Conservation (phyloP, 2,888 invertebrate species). For the Hirudinaria manillensis region DNA sequence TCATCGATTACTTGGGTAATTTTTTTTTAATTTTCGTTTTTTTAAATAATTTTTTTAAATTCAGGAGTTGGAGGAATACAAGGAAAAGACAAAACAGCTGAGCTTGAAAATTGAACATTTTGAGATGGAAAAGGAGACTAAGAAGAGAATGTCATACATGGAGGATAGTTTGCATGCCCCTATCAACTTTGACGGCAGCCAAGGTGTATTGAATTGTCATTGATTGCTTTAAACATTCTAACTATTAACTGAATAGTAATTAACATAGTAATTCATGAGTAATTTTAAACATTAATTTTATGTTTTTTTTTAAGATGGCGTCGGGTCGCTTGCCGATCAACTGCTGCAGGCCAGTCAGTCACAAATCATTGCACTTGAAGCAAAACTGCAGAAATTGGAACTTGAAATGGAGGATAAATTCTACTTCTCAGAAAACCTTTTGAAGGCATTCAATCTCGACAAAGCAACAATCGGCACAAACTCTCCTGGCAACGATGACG, state of each 20-base stretch:
- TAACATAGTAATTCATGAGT: too few species aligned
- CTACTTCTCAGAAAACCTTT: conserved; percentile 14
- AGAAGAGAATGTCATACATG: conserved; percentile 16
- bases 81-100: conserved; percentile 2
- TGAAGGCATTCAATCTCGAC: conserved; percentile 12
- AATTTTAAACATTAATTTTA: too few species aligned
- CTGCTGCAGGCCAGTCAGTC: conserved; percentile 27
- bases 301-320: background rate
- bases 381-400: conserved; percentile 24
- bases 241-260: too few species aligned
- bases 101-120: conserved; percentile 8
- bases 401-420: conserved; percentile 15
- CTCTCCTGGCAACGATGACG: background rate
- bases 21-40: background rate
- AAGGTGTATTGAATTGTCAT: background rate
- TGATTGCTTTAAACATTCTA: too few species aligned
- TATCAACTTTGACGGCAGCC: background rate
- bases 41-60: background rate
- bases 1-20: background rate
- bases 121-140: conserved; percentile 14
- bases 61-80: conserved; percentile 17
- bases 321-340: conserved; percentile 23
- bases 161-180: conserved; percentile 6
- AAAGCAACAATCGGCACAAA: background rate
- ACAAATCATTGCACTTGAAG: conserved; percentile 18